These are phyloP conservation scores for Sebastes nivosus DNA, from an alignment of 2,797 vertebrate species.

Conservation along the genomic window DNA sequence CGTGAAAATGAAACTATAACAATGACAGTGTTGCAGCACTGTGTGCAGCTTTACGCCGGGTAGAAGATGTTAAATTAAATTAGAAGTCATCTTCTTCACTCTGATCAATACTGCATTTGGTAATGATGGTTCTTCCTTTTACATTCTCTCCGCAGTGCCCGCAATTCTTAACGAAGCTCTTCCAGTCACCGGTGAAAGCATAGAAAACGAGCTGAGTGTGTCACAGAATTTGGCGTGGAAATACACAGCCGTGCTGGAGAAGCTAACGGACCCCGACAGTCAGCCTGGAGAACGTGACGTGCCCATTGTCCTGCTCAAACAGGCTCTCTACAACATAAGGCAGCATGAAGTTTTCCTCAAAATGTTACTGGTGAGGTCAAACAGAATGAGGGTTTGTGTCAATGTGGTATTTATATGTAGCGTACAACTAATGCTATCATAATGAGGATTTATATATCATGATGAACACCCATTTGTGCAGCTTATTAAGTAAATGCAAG, in stretches of 20 bases:
- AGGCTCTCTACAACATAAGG: conserved; percentile 87
- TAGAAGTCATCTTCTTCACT: not conserved
- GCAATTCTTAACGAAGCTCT: conserved; percentile 80
- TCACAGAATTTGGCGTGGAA: conserved; percentile 77
- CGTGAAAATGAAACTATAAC: no score
- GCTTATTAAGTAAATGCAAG: not conserved
- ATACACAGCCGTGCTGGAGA: conserved; percentile 88
- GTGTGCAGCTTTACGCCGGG: no score
- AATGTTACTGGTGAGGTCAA: conserved; percentile 87
- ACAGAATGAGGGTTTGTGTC: not conserved
- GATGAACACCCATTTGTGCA: not conserved
- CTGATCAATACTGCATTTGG: not conserved
- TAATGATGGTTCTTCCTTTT: not conserved
- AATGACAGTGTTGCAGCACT: no score
- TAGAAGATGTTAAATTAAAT: no score
- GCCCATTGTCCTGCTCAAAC: conserved; percentile 75
- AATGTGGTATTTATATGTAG: not conserved
- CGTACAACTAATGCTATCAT: no score
- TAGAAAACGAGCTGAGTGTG: conserved; percentile 75
- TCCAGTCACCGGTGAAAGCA: conserved; percentile 59
- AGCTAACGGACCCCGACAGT: conserved; percentile 23
- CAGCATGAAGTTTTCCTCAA: conserved; percentile 90
- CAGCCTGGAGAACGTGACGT: conserved; percentile 6
- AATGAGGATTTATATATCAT: not conserved
- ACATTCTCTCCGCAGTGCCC: conserved; percentile 80